phyloP scores from a whole-genome alignment of 2,888 invertebrate species.

The Merodon equestris region DNA sequence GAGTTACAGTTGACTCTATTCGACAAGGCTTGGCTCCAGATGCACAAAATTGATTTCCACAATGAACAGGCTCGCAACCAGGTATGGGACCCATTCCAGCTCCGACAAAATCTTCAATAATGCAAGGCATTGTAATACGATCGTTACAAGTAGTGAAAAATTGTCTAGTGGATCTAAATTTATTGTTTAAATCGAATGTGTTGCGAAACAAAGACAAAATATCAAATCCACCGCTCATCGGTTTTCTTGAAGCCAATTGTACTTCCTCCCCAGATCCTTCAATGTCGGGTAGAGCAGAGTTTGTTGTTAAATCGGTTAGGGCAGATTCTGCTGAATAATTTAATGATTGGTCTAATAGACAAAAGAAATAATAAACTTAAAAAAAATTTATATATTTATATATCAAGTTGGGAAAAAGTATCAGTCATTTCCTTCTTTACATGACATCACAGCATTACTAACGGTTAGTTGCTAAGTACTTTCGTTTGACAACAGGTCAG shows the following conservation, averaged over 20 bases:
- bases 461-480: too few relatives aligned
- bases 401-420: too few relatives aligned
- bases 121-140: slow-evolving; percentile 89
- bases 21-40: slow-evolving; percentile 79
- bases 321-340: neutral
- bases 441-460: too few relatives aligned
- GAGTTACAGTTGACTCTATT: slow-evolving; percentile 87
- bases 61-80: slow-evolving; percentile 88
- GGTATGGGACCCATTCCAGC: slow-evolving; percentile 78
- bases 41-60: slow-evolving; percentile 86
- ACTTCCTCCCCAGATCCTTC: slow-evolving; percentile 81
- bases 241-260: slow-evolving; percentile 40
- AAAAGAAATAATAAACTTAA: neutral
- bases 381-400: too few relatives aligned
- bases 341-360: slow-evolving; percentile 3
- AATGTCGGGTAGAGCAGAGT: slow-evolving; percentile 73
- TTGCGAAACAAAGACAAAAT: slow-evolving; percentile 76
- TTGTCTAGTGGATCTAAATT: slow-evolving; percentile 70
- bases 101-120: slow-evolving; percentile 90
- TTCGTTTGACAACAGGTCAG: too few relatives aligned
- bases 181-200: slow-evolving; percentile 72
- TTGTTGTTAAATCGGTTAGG: slow-evolving; percentile 28
- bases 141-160: slow-evolving; percentile 82
- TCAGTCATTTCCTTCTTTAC: too few relatives aligned
- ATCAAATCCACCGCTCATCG: slow-evolving; percentile 76